phyloP scores from a whole-genome alignment of 2,888 invertebrate species.

The Megastigmus dorsalis region DNA sequence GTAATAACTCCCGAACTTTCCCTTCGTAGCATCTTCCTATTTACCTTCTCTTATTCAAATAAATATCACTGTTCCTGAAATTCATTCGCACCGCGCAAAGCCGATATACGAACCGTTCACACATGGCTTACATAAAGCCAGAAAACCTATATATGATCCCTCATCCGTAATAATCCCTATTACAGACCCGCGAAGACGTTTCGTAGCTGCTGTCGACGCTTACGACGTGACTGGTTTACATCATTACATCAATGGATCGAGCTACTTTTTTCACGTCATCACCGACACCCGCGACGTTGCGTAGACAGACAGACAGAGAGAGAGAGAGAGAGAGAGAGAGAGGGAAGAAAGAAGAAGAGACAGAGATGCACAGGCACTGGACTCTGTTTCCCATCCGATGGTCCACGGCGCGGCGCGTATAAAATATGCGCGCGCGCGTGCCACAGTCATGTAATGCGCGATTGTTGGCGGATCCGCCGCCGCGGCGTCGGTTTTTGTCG shows the following conservation, averaged over 20 bases:
- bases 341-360: neutral
- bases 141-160: no score
- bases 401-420: neutral
- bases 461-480: slow-evolving; percentile 32
- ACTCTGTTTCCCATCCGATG: no score
- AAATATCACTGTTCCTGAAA: neutral
- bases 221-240: neutral
- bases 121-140: slow-evolving; percentile 10
- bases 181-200: no score
- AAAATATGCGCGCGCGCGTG: slow-evolving; percentile 27
- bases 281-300: neutral
- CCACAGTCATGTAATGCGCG: slow-evolving; percentile 16
- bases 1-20: no score
- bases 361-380: no score
- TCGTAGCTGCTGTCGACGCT: no score
- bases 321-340: neutral
- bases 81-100: neutral
- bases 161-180: no score
- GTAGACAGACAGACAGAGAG: neutral
- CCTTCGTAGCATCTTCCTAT: no score
- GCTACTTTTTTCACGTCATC: neutral
- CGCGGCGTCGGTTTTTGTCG: neutral
- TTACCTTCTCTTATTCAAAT: neutral
- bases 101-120: neutral
- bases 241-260: slow-evolving; percentile 20